Evolutionary conservation across 2,797 vertebrate genomes (phyloP).

Genomic region (Rhynchonycteris naso): DNA sequence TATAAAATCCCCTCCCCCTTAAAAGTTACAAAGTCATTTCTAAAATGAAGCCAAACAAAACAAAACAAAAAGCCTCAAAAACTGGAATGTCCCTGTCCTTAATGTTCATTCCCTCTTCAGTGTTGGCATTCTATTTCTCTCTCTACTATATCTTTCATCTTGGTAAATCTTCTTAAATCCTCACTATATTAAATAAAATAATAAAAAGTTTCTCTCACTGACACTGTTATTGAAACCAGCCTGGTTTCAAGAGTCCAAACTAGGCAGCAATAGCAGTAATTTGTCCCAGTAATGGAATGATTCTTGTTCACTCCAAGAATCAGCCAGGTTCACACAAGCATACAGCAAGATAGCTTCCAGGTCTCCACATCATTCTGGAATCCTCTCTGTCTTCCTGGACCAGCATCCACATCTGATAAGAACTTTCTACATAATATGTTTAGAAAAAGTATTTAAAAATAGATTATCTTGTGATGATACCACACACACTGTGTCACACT

Average conservation of each 20-base stretch:
- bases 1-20: background rate
- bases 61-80: background rate
- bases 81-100: background rate
- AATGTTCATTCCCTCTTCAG: slow-evolving; percentile 17
- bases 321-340: background rate
- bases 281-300: background rate
- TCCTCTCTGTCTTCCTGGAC: background rate
- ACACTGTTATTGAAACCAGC: background rate
- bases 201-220: background rate
- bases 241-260: background rate
- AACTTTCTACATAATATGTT: background rate
- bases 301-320: background rate
- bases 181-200: background rate
- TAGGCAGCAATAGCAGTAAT: fast-evolving
- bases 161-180: background rate
- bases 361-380: background rate
- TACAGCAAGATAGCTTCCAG: background rate
- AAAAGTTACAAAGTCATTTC: slow-evolving; percentile 50
- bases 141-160: background rate
- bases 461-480: background rate
- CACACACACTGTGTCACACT: slow-evolving; percentile 59
- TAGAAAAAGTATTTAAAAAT: background rate
- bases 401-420: background rate
- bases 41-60: slow-evolving; percentile 23
- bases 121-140: background rate